Evolutionary conservation across 2,888 invertebrate species (phyloP).

Genomic region (Gari tellinella): DNA sequence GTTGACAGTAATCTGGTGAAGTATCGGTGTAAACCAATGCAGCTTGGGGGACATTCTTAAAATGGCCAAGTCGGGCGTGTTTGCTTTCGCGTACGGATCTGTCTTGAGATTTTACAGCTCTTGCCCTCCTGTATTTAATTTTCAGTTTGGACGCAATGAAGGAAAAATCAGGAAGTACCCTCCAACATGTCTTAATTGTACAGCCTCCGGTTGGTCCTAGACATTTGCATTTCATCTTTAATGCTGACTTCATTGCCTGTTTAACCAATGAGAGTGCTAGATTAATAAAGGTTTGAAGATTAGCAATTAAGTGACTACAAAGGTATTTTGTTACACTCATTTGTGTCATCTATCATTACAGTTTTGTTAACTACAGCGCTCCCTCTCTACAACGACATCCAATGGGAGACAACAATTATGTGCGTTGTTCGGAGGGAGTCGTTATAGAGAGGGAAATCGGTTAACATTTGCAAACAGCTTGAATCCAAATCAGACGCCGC

Average conservation of each 20-base stretch:
- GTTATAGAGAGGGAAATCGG: too few relatives aligned
- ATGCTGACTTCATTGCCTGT: conserved; percentile 85
- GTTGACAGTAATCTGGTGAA: conserved; percentile 87
- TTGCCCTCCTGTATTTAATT: conserved; percentile 84
- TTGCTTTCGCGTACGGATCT: conserved; percentile 81
- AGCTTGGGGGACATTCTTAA: conserved; percentile 61
- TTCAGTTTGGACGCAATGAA: conserved; percentile 86
- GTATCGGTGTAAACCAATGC: conserved; percentile 85
- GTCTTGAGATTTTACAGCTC: conserved; percentile 81
- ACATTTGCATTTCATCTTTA: conserved; percentile 87
- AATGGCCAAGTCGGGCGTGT: conserved; percentile 66
- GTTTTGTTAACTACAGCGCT: too few relatives aligned
- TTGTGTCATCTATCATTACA: too few relatives aligned
- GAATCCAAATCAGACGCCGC: too few relatives aligned
- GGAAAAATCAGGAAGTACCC: conserved; percentile 86
- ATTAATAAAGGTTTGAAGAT: too few relatives aligned
- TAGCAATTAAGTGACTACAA: too few relatives aligned
- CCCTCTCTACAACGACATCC: too few relatives aligned
- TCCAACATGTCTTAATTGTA: conserved; percentile 87
- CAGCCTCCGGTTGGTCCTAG: conserved; percentile 87
- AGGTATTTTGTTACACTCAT: too few relatives aligned
- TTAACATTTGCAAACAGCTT: too few relatives aligned
- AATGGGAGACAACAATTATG: too few relatives aligned
- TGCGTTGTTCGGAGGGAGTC: too few relatives aligned
- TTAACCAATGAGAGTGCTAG: too few relatives aligned